Conservation (phyloP, 2,113 vertebrate genomes). For the Spheniscus mendiculus region DNA sequence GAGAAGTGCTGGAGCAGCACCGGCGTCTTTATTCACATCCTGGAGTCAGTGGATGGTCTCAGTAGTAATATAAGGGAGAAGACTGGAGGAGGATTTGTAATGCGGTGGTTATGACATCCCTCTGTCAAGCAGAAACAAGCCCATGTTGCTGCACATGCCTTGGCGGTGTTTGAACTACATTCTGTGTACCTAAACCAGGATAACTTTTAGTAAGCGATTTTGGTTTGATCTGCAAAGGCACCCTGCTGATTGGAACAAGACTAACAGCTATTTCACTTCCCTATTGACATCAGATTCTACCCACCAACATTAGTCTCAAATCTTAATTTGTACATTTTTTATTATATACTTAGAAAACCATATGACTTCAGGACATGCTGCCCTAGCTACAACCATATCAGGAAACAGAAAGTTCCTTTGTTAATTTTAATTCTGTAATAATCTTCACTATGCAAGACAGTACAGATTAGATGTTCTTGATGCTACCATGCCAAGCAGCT, state of each 20-base stretch:
- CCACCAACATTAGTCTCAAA: background rate
- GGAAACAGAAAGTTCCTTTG: background rate
- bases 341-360: background rate
- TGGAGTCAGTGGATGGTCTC: background rate
- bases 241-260: background rate
- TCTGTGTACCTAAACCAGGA: background rate
- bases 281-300: background rate
- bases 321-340: background rate
- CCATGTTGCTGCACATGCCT: background rate
- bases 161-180: background rate
- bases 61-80: background rate
- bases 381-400: background rate
- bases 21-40: fast-evolving
- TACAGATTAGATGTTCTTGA: background rate
- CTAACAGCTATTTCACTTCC: background rate
- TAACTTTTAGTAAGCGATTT: background rate
- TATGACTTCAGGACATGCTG: background rate
- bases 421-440: background rate
- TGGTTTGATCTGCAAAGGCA: background rate
- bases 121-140: background rate
- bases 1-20: background rate
- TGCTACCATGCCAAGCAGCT: fast-evolving
- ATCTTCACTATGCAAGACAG: background rate
- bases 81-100: background rate
- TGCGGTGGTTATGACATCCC: background rate